These are phyloP conservation scores for Petroica traversi DNA, from an alignment of 2,113 vertebrate genomes.

Conservation along the genomic window DNA sequence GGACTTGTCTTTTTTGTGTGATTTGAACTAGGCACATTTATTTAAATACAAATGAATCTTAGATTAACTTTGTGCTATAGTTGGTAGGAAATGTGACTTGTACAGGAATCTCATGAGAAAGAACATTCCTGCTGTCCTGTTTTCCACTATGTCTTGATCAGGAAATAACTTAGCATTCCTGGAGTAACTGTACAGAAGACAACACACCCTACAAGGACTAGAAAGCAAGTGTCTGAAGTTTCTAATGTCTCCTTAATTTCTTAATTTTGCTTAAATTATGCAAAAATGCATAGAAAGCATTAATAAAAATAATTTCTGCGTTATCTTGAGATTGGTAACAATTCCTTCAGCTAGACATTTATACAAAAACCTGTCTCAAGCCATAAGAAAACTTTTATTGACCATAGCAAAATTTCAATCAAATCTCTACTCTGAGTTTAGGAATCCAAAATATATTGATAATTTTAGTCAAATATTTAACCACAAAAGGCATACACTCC, in stretches of 20 bases:
- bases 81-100: background rate
- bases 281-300: background rate
- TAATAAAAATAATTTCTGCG: rapidly evolving
- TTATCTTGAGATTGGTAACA: background rate
- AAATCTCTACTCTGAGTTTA: background rate
- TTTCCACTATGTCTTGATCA: background rate
- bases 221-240: background rate
- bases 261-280: background rate
- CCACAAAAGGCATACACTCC: background rate
- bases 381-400: background rate
- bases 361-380: background rate
- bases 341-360: background rate
- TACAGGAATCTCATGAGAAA: background rate
- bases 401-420: background rate
- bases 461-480: background rate
- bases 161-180: background rate
- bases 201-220: background rate
- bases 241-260: background rate
- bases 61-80: background rate
- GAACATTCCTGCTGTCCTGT: background rate
- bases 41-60: background rate
- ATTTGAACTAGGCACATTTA: background rate
- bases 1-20: background rate
- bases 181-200: background rate
- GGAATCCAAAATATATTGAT: background rate